Evolutionary conservation across 2,888 invertebrate genomes (phyloP).

Genomic region (Pherbina coryleti): DNA sequence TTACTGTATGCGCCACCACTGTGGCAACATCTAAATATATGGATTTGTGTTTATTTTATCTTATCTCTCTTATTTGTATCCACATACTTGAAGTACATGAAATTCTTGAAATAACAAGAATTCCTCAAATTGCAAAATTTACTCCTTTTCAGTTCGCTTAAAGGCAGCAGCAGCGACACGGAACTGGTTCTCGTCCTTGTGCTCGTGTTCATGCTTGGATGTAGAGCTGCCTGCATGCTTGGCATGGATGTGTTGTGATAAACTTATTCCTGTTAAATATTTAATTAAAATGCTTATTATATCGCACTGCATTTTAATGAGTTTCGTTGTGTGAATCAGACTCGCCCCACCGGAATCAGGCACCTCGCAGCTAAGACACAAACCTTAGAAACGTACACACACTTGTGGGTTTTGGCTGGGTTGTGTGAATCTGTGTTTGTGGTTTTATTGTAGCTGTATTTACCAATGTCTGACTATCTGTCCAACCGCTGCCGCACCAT

Average conservation of each 20-base stretch:
- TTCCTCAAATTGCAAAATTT: conserved; percentile 33
- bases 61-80: conserved; percentile 9
- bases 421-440: background rate
- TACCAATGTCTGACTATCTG: conserved; percentile 5
- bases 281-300: conserved; percentile 58
- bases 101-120: conserved; percentile 38
- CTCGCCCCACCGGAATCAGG: background rate
- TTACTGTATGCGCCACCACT: background rate
- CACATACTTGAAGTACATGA: conserved; percentile 21
- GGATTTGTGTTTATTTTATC: conserved; percentile 25
- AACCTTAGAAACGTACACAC: background rate
- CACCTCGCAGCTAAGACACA: background rate
- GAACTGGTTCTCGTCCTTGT: background rate
- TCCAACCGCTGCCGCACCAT: background rate
- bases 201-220: background rate
- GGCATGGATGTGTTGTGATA: conserved; percentile 59
- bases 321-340: conserved; percentile 16
- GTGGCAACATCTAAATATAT: conserved; percentile 1
- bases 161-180: background rate
- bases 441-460: background rate
- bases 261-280: conserved; percentile 68
- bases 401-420: background rate
- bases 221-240: background rate
- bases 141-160: background rate
- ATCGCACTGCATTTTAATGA: conserved; percentile 59